Conservation (phyloP, 2,888 invertebrate species). For the Caenorhabditis imperialis region DNA sequence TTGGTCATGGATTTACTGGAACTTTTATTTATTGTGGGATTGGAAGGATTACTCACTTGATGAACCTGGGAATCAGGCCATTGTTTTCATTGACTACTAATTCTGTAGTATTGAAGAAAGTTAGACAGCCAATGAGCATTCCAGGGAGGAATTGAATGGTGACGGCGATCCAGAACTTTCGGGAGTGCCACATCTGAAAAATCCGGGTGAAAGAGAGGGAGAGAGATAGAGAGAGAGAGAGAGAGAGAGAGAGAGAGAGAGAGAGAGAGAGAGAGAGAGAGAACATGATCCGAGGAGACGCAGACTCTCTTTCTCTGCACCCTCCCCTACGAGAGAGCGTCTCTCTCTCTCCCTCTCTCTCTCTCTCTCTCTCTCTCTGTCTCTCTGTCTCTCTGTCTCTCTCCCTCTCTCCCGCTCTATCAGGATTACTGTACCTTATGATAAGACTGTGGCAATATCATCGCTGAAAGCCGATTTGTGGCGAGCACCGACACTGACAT, state of each 20-base stretch:
- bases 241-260: too few relatives aligned
- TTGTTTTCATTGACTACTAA: constrained; percentile 14
- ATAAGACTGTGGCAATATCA: constrained; percentile 39
- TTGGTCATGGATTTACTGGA: constrained; percentile 9
- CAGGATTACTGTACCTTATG: constrained; percentile 5
- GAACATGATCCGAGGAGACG: too few relatives aligned
- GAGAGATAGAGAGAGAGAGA: too few relatives aligned
- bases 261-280: too few relatives aligned
- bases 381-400: too few relatives aligned
- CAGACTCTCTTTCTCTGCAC: too few relatives aligned
- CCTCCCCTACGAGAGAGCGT: too few relatives aligned
- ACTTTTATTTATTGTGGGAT: constrained; percentile 1
- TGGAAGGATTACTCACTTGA: constrained; percentile 10
- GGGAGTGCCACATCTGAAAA: constrained; percentile 31
- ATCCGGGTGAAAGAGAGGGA: background rate
- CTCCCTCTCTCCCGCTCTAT: too few relatives aligned
- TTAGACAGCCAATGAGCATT: constrained; percentile 16
- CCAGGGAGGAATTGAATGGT: constrained; percentile 38
- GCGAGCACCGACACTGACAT: constrained; percentile 47
- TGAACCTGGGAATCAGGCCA: constrained; percentile 34
- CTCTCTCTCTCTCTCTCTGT: too few relatives aligned
- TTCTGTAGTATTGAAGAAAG: constrained; percentile 35
- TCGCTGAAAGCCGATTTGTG: constrained; percentile 42
- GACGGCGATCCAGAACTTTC: constrained; percentile 24
- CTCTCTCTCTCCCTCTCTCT: too few relatives aligned